These are phyloP conservation scores for Myanophis thanlyinensis DNA, from an alignment of 2,113 vertebrate genomes.

Conservation along the genomic window DNA sequence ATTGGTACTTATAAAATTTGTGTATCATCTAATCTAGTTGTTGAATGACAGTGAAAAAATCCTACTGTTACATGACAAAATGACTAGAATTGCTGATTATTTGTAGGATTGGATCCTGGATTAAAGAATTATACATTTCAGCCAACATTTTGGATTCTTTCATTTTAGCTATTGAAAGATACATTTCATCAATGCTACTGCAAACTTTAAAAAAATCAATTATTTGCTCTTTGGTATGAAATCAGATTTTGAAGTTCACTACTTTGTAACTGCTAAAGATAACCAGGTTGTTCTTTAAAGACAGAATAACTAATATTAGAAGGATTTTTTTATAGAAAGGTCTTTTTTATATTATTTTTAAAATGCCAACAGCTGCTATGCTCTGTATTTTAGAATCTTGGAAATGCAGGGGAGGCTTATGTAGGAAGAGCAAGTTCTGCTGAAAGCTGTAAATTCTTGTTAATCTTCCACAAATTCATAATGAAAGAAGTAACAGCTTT, in stretches of 20 bases:
- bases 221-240: constrained; percentile 49
- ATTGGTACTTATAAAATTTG: not conserved
- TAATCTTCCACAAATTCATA: not conserved
- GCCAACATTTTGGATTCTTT: constrained; percentile 13
- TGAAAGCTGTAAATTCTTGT: constrained; percentile 48
- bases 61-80: not conserved
- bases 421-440: constrained; percentile 37
- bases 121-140: not conserved
- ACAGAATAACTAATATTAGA: constrained; percentile 64
- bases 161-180: constrained; percentile 35
- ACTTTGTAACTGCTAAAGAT: constrained; percentile 66
- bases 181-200: constrained; percentile 46
- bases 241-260: constrained; percentile 34
- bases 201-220: constrained; percentile 32
- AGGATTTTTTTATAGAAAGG: constrained; percentile 55
- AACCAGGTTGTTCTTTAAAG: constrained; percentile 48
- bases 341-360: constrained; percentile 55
- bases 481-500: constrained; percentile 18
- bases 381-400: constrained; percentile 22
- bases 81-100: not conserved
- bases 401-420: constrained; percentile 27
- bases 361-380: constrained; percentile 49
- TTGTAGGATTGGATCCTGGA: not conserved
- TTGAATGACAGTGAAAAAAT: not conserved
- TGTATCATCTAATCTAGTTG: not conserved